Base-by-base conservation (phyloP, 2,113 vertebrate genomes). In the Camelus dromedarius region DNA sequence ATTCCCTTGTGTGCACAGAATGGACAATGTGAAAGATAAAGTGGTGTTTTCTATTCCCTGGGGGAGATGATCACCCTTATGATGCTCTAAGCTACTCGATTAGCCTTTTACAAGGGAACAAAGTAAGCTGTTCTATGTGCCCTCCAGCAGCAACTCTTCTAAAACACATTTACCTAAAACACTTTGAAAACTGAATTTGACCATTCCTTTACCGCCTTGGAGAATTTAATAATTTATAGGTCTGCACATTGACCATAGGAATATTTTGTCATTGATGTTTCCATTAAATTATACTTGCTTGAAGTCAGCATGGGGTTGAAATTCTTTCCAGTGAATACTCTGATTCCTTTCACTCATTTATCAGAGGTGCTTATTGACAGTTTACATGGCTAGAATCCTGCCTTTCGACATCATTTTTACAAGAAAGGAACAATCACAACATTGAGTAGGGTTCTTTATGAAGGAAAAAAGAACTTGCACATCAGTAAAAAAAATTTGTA, bases 251-350 rank as follows among this genome's bases (percentile, higher is more conserved):
- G 97, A 93, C 96, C 96, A 97, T 42, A 89, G 95, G 97, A 95
- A 96, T 97, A 97, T 96, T 96, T 95, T 95, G 91, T 95, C 96
- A 97, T 95, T 97, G 96, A 97, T 97, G 95, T 97, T 97, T 97
- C 96, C 93, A 97, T 97, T 97, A 97, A 98, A 92, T 90, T 84
- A 58, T 89, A 93, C 73, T 96, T 95, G 95, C 93, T 93, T 96
- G 46, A 97, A 97, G 86, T 97, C 96, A 98, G 96, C 91, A 84
- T 89, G 92, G 86, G 89, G 89, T 79, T 93, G 96, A 93, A 95
- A 95, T 86, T 92, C 91, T 91, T 96, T 73, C 72, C 50, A 66
- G 82, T 46, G 58, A 95, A 95, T 84, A 66, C 79, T 58, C 89
- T 62, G 73, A 95, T 95, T 95, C 96, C 86, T 93, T 97, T 82